Evolutionary conservation across 2,113 vertebrate species (phyloP).

Genomic region (Eurystomus gularis): DNA sequence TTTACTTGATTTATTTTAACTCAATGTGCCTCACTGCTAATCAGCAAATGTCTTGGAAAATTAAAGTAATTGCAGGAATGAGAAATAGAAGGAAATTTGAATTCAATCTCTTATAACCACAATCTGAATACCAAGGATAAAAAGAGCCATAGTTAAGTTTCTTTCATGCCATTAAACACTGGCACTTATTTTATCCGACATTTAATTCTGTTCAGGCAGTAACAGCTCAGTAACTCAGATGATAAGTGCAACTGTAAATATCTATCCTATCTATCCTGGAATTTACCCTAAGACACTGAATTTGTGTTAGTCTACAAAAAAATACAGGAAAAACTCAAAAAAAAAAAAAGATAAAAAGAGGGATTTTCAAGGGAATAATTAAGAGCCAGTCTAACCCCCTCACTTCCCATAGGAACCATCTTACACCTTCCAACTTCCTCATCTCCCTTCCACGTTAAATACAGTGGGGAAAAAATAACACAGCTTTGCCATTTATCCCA

Average conservation of each 20-base stretch:
- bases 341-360: background rate
- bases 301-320: background rate
- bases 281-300: background rate
- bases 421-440: background rate
- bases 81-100: background rate
- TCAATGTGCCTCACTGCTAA: background rate
- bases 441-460: background rate
- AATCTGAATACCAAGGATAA: constrained; percentile 12
- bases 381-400: background rate
- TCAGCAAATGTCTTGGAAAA: constrained; percentile 49
- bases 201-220: constrained; percentile 37
- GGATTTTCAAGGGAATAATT: background rate
- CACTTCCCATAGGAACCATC: fast-evolving
- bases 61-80: background rate
- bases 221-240: constrained; percentile 44
- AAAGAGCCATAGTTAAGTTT: constrained; percentile 24
- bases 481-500: background rate
- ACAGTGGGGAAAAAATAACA: background rate
- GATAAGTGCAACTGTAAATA: constrained; percentile 16
- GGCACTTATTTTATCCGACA: constrained; percentile 54
- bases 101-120: background rate
- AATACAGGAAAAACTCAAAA: background rate
- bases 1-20: constrained; percentile 25
- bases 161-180: constrained; percentile 49
- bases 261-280: background rate